These are phyloP conservation scores for Salvelinus alpinus DNA, from an alignment of 2,113 vertebrate species.

Conservation along the genomic window DNA sequence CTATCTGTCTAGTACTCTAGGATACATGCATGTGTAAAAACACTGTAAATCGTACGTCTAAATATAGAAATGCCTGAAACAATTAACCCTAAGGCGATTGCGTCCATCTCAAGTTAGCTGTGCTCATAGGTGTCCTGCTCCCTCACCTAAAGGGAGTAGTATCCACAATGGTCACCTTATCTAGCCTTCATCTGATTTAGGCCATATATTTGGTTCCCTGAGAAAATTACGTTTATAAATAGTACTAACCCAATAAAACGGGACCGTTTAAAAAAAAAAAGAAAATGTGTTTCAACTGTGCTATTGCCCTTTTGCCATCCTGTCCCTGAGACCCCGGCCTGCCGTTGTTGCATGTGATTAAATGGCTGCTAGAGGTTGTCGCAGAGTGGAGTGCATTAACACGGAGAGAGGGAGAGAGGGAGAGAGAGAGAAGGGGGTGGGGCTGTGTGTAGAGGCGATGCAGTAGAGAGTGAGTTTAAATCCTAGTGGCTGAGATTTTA, in stretches of 20 bases:
- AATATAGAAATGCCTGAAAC: not conserved
- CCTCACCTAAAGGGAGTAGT: slow-evolving; percentile 7
- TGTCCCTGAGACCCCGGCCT: slow-evolving; percentile 34
- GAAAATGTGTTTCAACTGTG: slow-evolving; percentile 38
- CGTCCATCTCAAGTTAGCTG: not conserved
- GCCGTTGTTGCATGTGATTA: slow-evolving; percentile 67
- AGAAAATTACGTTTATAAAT: slow-evolving; percentile 47
- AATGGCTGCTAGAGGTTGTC: slow-evolving; percentile 48
- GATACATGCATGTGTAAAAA: not conserved
- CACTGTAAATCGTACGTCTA: not conserved
- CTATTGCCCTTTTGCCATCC: slow-evolving; percentile 53
- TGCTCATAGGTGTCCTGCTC: not conserved
- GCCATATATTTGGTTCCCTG: slow-evolving; percentile 24
- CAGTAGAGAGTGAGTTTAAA: slow-evolving; percentile 68
- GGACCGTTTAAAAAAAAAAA: not conserved
- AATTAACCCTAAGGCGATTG: not conserved
- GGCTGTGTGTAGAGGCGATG: slow-evolving; percentile 22
- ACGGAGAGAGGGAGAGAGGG: slow-evolving; percentile 21
- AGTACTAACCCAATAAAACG: slow-evolving; percentile 33
- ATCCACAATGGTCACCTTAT: not conserved
- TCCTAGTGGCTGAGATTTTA: slow-evolving; percentile 75
- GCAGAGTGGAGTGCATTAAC: slow-evolving; percentile 58
- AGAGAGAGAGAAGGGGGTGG: not conserved
- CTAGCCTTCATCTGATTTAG: slow-evolving; percentile 43
- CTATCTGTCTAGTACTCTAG: not conserved